Conservation (phyloP, 2,797 vertebrate genomes). For the Alcedo quadribrachys region DNA sequence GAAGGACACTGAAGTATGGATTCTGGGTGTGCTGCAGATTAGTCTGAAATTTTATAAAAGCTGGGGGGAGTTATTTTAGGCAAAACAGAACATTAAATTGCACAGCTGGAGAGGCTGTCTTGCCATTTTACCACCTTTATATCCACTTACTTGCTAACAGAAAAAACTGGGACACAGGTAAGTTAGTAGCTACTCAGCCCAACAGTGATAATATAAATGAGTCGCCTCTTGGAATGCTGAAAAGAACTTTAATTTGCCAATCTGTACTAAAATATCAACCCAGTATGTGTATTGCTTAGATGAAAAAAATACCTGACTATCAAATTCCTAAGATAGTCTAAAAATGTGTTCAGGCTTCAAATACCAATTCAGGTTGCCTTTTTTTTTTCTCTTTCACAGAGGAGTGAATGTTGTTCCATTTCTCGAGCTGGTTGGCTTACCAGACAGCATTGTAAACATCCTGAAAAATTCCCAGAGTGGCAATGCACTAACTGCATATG, state of each 20-base stretch:
- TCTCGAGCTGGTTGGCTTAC: constrained; percentile 89
- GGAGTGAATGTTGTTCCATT: constrained; percentile 95
- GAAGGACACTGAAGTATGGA: background rate
- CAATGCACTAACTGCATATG: constrained; percentile 94
- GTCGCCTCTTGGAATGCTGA: background rate
- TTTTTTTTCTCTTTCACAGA: constrained; percentile 77
- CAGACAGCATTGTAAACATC: constrained; percentile 87
- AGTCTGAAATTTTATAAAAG: background rate
- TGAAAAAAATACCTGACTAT: background rate
- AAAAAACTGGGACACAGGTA: background rate
- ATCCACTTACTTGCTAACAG: background rate
- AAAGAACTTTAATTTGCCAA: background rate
- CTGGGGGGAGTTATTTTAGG: background rate
- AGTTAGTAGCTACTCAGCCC: background rate
- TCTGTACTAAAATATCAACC: background rate
- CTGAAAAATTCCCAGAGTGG: constrained; percentile 93
- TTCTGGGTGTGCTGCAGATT: background rate
- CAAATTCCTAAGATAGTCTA: background rate
- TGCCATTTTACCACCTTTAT: background rate
- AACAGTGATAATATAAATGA: background rate
- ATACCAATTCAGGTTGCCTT: background rate
- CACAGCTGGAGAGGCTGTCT: background rate
- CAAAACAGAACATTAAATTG: background rate
- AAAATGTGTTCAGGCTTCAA: background rate
- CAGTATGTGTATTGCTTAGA: background rate